Base-by-base conservation (phyloP, 2,888 invertebrate genomes). In the Drosophila anomalata region DNA sequence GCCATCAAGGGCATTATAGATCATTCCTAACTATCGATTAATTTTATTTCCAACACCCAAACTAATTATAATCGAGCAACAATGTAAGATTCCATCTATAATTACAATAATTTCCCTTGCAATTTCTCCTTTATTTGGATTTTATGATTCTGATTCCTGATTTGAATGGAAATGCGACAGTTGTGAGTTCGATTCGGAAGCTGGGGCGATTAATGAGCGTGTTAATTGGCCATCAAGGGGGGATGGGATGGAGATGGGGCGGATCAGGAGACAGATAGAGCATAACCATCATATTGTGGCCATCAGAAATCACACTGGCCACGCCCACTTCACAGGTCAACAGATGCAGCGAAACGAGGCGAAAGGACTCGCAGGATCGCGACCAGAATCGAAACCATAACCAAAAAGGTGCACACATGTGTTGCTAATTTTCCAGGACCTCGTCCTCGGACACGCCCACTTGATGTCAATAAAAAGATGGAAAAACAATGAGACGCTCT, bases 161-260 rank as follows among this genome's bases (percentile, higher is more conserved):
- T 20, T 12, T 2, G 12, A 14, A 17, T 29, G 36, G 14, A 48
- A 86, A 86, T 14, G 36, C 7, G 73, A 76, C 82, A 83, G 87
- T 84, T 83, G 82, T 60, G 54, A 42, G 42, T 75, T 80, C 78
- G 72, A 83, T 83, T 84, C 78, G 36, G 36, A 61, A 47, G 55
- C 24, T 42, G 31, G 31, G 6, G 31, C 51, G 71, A 55, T 56
- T 80, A 80, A 83, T 80, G 59, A 70, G 65, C 85, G 76, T 87
- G 87, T 81, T 83, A 83, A 83, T 83, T 87, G 87, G 72, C 58
- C 61, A 63, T 85, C 83, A 82, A 67, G 39, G 59, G 50, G 33
- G 3, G 9, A n/a, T n/a, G n/a, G n/a, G n/a, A n/a, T n/a, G n/a
- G n/a, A n/a, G n/a, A n/a, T n/a, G n/a, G 39, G 59, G 50, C 12